Conservation (phyloP, 92 coral and sea anemone genomes). For the Palythoa grandiflora region DNA sequence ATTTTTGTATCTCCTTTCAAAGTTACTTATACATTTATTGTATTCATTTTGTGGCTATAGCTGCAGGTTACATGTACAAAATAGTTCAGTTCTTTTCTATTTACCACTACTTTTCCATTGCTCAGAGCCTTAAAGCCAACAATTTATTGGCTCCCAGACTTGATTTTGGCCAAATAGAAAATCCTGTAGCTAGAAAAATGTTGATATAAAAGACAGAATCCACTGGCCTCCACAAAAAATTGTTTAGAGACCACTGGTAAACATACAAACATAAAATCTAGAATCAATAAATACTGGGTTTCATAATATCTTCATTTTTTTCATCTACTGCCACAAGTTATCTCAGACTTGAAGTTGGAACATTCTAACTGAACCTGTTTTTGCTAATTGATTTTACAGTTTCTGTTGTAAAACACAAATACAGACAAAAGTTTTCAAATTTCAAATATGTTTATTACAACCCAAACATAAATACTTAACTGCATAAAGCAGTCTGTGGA, state of each 20-base stretch:
- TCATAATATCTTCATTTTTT: too few relatives aligned
- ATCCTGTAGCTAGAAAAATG: not conserved
- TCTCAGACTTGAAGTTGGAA: not conserved
- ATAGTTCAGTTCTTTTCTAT: too few relatives aligned
- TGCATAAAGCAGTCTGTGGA: not conserved
- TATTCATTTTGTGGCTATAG: not conserved
- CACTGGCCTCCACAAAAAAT: not conserved
- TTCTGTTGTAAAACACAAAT: not conserved
- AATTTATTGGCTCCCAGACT: too few relatives aligned
- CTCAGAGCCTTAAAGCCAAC: too few relatives aligned
- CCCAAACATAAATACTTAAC: not conserved
- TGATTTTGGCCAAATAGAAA: too few relatives aligned
- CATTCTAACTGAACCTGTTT: constrained; percentile 4
- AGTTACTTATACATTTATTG: constrained; percentile 2
- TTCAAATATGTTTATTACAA: not conserved
- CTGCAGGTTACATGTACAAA: too few relatives aligned
- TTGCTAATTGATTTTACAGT: not conserved
- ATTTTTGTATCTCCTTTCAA: not conserved
- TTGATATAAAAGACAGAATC: not conserved
- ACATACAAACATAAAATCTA: too few relatives aligned
- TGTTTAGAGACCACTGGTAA: not conserved
- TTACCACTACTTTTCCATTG: too few relatives aligned
- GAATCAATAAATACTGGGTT: not conserved
- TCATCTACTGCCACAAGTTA: not conserved
- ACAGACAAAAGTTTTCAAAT: not conserved